A percentile compares a stretch with the other conserved stretches of the same genome.
These are phyloP conservation scores for Acronicta psi DNA, from an alignment of 2,888 invertebrate genomes.

Conservation along the genomic window DNA sequence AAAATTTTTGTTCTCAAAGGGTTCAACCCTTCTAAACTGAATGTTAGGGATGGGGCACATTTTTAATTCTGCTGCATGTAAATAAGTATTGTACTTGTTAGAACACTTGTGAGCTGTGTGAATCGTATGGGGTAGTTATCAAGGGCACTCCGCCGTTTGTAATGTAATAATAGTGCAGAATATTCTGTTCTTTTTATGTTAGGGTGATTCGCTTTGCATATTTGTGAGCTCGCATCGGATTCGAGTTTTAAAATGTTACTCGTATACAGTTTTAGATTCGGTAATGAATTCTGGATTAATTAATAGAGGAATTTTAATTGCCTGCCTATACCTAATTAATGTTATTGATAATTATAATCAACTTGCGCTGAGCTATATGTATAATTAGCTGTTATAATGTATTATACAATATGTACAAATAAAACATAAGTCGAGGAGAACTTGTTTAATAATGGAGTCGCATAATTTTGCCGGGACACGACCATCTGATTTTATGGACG, in stretches of 20 bases:
- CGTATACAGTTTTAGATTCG: conserved; percentile 4
- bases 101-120: conserved; percentile 83
- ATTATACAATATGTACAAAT: conserved; percentile 67
- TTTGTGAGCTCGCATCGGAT: conserved; percentile 57
- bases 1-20: conserved; percentile 81
- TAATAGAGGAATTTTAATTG: conserved; percentile 2
- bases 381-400: conserved; percentile 53
- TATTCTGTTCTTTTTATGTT: conserved; percentile 73
- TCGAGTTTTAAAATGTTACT: conserved; percentile 33
- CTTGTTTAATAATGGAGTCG: conserved; percentile 73
- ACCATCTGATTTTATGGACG: conserved; percentile 70
- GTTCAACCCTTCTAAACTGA: conserved; percentile 84
- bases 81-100: conserved; percentile 87
- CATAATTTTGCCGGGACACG: conserved; percentile 64
- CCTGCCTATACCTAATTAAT: background rate
- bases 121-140: conserved; percentile 84
- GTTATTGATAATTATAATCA: background rate
- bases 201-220: conserved; percentile 70
- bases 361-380: conserved; percentile 47
- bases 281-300: background rate
- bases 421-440: conserved; percentile 64
- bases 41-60: conserved; percentile 83
- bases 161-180: conserved; percentile 85
- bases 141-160: conserved; percentile 83
- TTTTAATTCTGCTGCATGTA: conserved; percentile 86